Evolutionary conservation across 2,888 invertebrate genomes (phyloP).

Genomic region (Ethmia dodecea): DNA sequence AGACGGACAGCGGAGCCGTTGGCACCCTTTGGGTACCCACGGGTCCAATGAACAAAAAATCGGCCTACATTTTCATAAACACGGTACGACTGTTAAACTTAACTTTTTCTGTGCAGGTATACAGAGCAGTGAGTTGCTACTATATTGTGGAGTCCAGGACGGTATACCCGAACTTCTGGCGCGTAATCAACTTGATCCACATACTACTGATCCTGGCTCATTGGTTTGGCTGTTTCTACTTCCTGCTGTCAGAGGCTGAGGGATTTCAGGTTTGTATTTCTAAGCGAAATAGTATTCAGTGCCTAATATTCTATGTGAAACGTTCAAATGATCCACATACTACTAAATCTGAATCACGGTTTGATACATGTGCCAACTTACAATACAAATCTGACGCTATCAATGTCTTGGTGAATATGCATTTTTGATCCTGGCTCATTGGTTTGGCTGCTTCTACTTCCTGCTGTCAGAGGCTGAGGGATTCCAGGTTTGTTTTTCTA

Average conservation of each 20-base stretch:
- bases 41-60: no score
- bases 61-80: no score
- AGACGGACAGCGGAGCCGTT: no score
- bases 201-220: constrained; percentile 96
- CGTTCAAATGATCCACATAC: constrained; percentile 96
- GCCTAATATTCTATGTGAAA: no score
- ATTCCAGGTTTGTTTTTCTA: constrained; percentile 83
- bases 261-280: constrained; percentile 85
- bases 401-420: no score
- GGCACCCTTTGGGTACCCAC: no score
- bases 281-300: no score
- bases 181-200: constrained; percentile 96
- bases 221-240: constrained; percentile 99
- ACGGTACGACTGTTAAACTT: no score
- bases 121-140: constrained; percentile 94
- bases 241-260: constrained; percentile 93
- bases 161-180: constrained; percentile 97
- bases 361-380: no score
- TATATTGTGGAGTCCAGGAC: constrained; percentile 97
- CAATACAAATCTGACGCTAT: no score
- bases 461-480: constrained; percentile 94
- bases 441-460: constrained; percentile 99
- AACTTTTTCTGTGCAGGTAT: no score
- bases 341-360: no score
- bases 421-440: constrained; percentile 95